A percentile compares a stretch with the other conserved stretches of the same genome.
Conservation (phyloP, 2,797 vertebrate species). For the Epinephelus coioides region DNA sequence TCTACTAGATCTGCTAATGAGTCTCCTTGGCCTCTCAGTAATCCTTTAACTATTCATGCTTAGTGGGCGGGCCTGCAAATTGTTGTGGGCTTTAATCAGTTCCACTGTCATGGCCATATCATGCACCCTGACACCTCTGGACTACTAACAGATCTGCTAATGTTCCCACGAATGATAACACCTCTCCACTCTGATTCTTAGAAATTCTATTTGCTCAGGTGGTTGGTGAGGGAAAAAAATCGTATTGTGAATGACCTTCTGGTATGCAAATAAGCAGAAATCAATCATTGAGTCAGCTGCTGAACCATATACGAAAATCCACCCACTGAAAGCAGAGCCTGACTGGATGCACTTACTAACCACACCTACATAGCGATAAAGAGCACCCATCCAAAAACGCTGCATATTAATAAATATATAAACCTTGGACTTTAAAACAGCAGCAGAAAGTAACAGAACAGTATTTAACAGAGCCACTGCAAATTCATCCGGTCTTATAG, state of each 20-base stretch:
- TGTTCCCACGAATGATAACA: background rate
- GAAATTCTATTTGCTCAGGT: slow-evolving; percentile 1
- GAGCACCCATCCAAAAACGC: background rate
- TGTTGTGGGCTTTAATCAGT: slow-evolving; percentile 22
- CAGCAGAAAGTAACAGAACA: background rate
- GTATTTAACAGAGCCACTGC: background rate
- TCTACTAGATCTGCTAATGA: slow-evolving; percentile 45
- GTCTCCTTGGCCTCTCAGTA: slow-evolving; percentile 32
- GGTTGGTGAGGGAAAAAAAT: background rate
- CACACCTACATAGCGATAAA: slow-evolving; percentile 1
- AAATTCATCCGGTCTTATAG: background rate
- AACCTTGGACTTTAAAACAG: background rate
- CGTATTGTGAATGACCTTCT: slow-evolving; percentile 16
- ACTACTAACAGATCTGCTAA: background rate
- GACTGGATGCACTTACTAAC: background rate
- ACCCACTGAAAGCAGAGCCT: background rate
- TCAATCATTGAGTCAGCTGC: slow-evolving; percentile 29
- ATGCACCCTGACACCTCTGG: background rate
- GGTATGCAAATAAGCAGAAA: background rate
- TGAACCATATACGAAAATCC: background rate
- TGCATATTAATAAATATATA: background rate
- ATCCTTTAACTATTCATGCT: slow-evolving; percentile 55
- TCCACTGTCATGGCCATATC: slow-evolving; percentile 1
- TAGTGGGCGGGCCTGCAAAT: slow-evolving; percentile 23
- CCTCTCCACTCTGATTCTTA: background rate